These are phyloP conservation scores for Cygnus buccinator DNA, from an alignment of 2,113 vertebrate species.

Conservation along the genomic window DNA sequence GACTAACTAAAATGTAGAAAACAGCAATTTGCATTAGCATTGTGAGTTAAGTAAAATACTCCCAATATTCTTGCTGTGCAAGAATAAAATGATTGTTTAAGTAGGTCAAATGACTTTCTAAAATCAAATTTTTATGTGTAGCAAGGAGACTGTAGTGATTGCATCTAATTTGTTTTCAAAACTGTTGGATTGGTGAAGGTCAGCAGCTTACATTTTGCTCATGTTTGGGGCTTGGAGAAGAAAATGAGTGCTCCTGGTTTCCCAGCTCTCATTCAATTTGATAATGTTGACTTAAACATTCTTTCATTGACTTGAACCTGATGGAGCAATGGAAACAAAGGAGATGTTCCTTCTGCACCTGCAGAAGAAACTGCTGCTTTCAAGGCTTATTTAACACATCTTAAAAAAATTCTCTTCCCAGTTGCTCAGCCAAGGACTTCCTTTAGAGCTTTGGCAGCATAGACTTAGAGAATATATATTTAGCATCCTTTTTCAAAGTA, in stretches of 20 bases:
- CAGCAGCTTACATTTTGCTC: not conserved
- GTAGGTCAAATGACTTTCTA: not conserved
- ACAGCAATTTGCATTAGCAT: not conserved
- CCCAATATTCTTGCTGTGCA: not conserved
- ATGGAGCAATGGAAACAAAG: not conserved
- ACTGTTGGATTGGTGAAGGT: not conserved
- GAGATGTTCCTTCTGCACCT: slow-evolving; percentile 1
- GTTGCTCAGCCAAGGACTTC: not conserved
- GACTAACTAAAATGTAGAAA: not conserved
- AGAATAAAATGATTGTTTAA: not conserved
- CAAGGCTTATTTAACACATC: not conserved
- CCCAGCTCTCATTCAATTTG: not conserved
- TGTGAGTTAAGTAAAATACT: not conserved
- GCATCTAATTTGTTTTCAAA: not conserved
- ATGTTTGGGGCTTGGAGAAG: not conserved
- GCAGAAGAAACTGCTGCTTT: slow-evolving; percentile 16
- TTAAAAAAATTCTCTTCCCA: not conserved
- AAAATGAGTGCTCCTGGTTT: not conserved
- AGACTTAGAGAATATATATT: not conserved
- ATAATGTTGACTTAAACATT: not conserved
- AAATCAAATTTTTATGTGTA: not conserved
- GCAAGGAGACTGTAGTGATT: not conserved
- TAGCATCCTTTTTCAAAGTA: not conserved
- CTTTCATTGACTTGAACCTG: not conserved
- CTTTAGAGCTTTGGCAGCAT: not conserved